A percentile compares a stretch with the other conserved stretches of the same genome.
These are phyloP conservation scores for Callimorpha dominula DNA, from an alignment of 2,888 invertebrate genomes.

Conservation along the genomic window DNA sequence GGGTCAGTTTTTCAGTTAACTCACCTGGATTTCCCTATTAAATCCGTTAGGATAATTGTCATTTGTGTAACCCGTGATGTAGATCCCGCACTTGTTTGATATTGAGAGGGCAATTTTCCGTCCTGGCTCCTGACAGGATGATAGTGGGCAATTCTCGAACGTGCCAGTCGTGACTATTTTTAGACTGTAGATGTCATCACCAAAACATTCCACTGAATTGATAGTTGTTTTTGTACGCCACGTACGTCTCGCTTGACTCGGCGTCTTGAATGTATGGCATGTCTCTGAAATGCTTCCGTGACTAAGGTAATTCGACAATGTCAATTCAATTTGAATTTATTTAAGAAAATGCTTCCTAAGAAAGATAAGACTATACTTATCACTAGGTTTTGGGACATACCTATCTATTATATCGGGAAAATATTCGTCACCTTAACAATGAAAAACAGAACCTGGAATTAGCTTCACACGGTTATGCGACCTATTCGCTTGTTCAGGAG, in stretches of 20 bases:
- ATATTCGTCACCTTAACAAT: background rate
- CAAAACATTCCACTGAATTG: conserved; percentile 74
- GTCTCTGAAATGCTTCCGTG: conserved; percentile 36
- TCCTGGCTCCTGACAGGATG: conserved; percentile 73
- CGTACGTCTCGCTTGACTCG: conserved; percentile 54
- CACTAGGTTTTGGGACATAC: background rate
- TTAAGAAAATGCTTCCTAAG: background rate
- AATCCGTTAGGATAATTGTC: conserved; percentile 43
- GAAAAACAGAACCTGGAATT: background rate
- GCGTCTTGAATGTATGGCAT: conserved; percentile 32
- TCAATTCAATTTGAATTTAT: conserved; percentile 37
- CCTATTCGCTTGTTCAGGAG: background rate
- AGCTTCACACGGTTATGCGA: background rate
- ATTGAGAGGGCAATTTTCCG: conserved; percentile 65
- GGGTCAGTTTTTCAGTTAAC: conserved; percentile 20
- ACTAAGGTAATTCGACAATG: conserved; percentile 37
- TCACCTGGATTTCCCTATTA: conserved; percentile 45
- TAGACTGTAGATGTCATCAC: conserved; percentile 74
- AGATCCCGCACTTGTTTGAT: conserved; percentile 55
- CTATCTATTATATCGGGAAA: background rate
- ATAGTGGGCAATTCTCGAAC: conserved; percentile 69
- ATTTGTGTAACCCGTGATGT: conserved; percentile 54
- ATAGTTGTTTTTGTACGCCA: conserved; percentile 58
- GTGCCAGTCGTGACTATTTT: conserved; percentile 76
- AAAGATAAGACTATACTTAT: background rate